A percentile compares a stretch with the other conserved stretches of the same genome.
Conservation (phyloP, 2,797 vertebrate genomes). For the Acipenser oxyrinchus region DNA sequence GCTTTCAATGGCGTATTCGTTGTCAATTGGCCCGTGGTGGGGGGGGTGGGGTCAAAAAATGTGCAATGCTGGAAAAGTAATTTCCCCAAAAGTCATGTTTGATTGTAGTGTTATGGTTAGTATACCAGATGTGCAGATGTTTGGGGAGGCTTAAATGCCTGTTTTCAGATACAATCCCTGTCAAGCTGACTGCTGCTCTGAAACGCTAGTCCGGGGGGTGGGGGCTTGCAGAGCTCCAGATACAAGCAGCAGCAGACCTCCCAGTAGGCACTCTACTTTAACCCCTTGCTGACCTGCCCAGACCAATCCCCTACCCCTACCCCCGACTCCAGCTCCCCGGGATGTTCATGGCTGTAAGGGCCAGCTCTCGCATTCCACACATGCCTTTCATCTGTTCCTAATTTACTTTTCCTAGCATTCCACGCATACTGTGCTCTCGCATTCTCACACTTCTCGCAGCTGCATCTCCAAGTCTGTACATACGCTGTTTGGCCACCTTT, state of each 20-base stretch:
- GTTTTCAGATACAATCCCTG: too few species aligned
- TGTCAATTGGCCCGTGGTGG: too few species aligned
- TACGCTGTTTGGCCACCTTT: not conserved
- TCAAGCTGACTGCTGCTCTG: not conserved
- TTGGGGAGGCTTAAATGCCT: too few species aligned
- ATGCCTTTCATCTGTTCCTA: slow-evolving; percentile 25
- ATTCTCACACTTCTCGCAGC: not conserved
- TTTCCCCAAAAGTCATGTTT: too few species aligned
- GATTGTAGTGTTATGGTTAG: too few species aligned
- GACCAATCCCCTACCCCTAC: not conserved
- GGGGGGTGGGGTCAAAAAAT: too few species aligned
- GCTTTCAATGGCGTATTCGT: too few species aligned
- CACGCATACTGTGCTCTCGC: slow-evolving; percentile 19
- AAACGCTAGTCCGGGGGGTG: too few species aligned
- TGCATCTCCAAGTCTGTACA: not conserved
- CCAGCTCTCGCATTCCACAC: slow-evolving; percentile 25
- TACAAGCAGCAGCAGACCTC: not conserved
- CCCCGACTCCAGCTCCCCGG: slow-evolving; percentile 18
- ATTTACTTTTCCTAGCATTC: slow-evolving; percentile 28
- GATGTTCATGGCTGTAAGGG: slow-evolving; percentile 30
- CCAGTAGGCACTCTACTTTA: not conserved
- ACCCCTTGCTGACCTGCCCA: not conserved
- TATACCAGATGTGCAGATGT: too few species aligned
- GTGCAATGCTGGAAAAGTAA: too few species aligned
- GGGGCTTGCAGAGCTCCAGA: too few species aligned